Evolutionary conservation across 2,888 invertebrate species (phyloP), one percentile per base, ranked within the genome.

Genomic region (Cepaea hortensis): DNA sequence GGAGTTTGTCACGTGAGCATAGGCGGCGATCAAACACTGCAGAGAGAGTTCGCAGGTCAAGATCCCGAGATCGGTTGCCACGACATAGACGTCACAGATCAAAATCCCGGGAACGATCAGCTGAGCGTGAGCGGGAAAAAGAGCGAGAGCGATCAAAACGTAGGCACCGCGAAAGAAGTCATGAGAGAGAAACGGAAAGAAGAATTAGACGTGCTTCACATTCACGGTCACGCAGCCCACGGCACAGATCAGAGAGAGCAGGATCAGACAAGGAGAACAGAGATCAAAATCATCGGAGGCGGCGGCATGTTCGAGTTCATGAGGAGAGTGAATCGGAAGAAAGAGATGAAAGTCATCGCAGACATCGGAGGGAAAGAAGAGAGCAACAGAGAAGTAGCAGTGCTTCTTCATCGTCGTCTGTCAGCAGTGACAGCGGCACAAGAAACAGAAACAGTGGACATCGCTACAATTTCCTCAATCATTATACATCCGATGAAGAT

Each of bases 1-100:
- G 85, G 82, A 90, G 90, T 84, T 85, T 89, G 23, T 91, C 91
- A 18, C 89, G 90, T 84, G 91, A 90, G 13, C 88, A 89, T 73
- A 89, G 90, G 81, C 82, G 87, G 3, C 87, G 88, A 15, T 90
- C 91, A 83, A 88, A 87, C 23, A 91, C 91, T 70, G 85, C 85
- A 81, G 91, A 91, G n/a, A 89, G 89, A 81, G 76, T 77, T 62
- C 70, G 79, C 81, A 82, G 90, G n/a, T 91, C 91, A 50, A 81
- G 89, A 79, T 91, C 91, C 20, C 72, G 90, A 4, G 89, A 86
- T 18, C 61, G 85, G 80, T 62, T 72, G n/a, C 13, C 84, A 55
- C 89, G 70, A 84, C 86, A 88, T 85, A 91, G 76, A 83, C 55
- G 87, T 84, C 62, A 89, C 85, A 23, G 85, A 70, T 61, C 82